These are phyloP conservation scores for Cromileptes altivelis DNA, from an alignment of 2,113 vertebrate species.

Conservation along the genomic window DNA sequence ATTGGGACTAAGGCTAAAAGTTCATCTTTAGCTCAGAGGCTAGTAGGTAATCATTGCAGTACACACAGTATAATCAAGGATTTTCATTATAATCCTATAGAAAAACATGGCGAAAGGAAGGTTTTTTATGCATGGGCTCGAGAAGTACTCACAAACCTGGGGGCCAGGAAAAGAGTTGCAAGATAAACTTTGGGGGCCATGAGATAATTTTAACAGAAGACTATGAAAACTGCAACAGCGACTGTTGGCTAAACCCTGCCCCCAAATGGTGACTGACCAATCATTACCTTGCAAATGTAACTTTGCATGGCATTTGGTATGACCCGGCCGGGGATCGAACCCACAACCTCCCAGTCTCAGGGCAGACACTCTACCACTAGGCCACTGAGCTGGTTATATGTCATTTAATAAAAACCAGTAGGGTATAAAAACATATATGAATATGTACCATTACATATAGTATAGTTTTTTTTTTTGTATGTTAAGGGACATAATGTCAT, in stretches of 20 bases:
- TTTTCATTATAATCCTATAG: constrained; percentile 15
- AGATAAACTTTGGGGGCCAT: constrained; percentile 1
- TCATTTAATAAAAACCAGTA: too few relatives aligned
- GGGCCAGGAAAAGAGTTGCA: background rate
- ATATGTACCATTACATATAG: too few relatives aligned
- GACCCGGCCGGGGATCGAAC: too few relatives aligned
- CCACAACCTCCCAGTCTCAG: too few relatives aligned
- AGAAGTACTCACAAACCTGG: background rate
- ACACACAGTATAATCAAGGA: constrained; percentile 3
- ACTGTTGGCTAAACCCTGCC: background rate
- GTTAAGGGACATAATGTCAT: too few relatives aligned
- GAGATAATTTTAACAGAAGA: background rate
- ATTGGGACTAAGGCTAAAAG: constrained; percentile 37
- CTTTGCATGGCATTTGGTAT: background rate
- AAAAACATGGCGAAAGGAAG: background rate
- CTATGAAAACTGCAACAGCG: background rate
- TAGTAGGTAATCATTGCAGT: constrained; percentile 8
- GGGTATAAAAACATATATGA: too few relatives aligned
- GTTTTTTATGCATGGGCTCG: background rate
- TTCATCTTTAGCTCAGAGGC: constrained; percentile 39
- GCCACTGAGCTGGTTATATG: too few relatives aligned
- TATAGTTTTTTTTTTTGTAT: too few relatives aligned
- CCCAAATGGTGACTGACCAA: background rate
- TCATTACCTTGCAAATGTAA: background rate
- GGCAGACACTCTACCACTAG: too few relatives aligned